These are phyloP conservation scores for Calliphora vicina DNA, from an alignment of 1,140 invertebrate genomes.

Conservation along the genomic window DNA sequence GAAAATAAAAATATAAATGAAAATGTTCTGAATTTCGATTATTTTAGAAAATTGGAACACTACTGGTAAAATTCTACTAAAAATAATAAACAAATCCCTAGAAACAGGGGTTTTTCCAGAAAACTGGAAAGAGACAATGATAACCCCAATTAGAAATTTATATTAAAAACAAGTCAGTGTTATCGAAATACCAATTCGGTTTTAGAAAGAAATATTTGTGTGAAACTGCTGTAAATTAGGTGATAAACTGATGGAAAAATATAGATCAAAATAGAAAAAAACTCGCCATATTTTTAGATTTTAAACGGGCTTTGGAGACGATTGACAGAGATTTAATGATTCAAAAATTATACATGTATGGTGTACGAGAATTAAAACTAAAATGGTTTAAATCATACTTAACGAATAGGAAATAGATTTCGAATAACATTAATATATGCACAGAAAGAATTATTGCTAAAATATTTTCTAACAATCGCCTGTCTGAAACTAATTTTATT, in stretches of 20 bases:
- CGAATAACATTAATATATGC: neutral
- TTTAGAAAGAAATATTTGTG: neutral
- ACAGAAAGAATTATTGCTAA: no score
- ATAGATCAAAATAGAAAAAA: no score
- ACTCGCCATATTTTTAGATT: neutral
- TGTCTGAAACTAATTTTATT: no score
- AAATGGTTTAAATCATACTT: no score
- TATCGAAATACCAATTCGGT: neutral
- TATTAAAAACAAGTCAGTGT: no score
- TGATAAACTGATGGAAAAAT: no score
- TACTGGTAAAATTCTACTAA: neutral
- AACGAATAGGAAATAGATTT: no score
- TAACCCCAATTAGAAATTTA: neutral
- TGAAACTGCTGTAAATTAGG: no score
- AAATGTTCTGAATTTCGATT: neutral
- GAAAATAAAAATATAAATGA: neutral
- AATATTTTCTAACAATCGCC: no score
- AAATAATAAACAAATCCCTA: constrained; percentile 3
- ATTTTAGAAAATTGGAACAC: neutral
- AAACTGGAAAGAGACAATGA: neutral
- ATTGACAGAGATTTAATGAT: neutral
- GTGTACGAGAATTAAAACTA: no score
- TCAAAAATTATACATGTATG: no score
- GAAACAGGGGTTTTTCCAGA: neutral
- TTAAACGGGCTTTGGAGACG: neutral